These are phyloP conservation scores for Syrista parreyssii DNA, from an alignment of 2,888 invertebrate genomes.

Conservation along the genomic window DNA sequence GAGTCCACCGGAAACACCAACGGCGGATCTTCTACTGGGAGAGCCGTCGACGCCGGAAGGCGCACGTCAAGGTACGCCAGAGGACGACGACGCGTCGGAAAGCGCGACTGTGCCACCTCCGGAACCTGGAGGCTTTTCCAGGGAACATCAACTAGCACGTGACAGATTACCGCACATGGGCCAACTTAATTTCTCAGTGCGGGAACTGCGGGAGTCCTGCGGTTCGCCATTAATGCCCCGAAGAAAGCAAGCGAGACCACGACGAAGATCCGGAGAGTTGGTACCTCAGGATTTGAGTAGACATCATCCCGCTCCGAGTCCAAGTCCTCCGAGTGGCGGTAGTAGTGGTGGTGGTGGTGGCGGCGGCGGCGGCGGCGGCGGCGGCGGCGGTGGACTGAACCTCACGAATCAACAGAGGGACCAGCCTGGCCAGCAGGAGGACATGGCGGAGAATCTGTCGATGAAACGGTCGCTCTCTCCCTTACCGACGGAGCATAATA, in stretches of 20 bases:
- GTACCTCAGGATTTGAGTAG: slow-evolving; percentile 73
- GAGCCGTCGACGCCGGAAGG: slow-evolving; percentile 72
- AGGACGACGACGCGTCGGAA: slow-evolving; percentile 51
- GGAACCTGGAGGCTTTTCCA: slow-evolving; percentile 66
- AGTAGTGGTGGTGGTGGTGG: not conserved
- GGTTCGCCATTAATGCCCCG: slow-evolving; percentile 82
- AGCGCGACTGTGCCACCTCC: slow-evolving; percentile 66
- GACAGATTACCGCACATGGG: slow-evolving; percentile 67
- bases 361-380: slow-evolving; percentile 4
- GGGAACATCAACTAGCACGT: slow-evolving; percentile 46
- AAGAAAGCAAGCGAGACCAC: slow-evolving; percentile 86
- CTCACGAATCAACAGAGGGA: slow-evolving; percentile 42
- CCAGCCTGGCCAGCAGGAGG: slow-evolving; percentile 48
- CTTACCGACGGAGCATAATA: slow-evolving; percentile 67
- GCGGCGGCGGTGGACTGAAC: slow-evolving; percentile 40
- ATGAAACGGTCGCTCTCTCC: slow-evolving; percentile 56
- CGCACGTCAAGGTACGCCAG: slow-evolving; percentile 51
- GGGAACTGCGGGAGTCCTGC: slow-evolving; percentile 69
- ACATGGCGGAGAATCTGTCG: slow-evolving; percentile 61
- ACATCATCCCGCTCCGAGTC: slow-evolving; percentile 54
- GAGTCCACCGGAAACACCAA: slow-evolving; percentile 66
- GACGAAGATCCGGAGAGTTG: slow-evolving; percentile 84
- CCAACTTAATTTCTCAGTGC: slow-evolving; percentile 51
- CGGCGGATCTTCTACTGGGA: slow-evolving; percentile 54
- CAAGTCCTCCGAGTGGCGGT: slow-evolving; percentile 50